A percentile compares a stretch with the other conserved stretches of the same genome.
Evolutionary conservation across 2,797 vertebrate genomes (phyloP).

Genomic region (Morelia viridis): DNA sequence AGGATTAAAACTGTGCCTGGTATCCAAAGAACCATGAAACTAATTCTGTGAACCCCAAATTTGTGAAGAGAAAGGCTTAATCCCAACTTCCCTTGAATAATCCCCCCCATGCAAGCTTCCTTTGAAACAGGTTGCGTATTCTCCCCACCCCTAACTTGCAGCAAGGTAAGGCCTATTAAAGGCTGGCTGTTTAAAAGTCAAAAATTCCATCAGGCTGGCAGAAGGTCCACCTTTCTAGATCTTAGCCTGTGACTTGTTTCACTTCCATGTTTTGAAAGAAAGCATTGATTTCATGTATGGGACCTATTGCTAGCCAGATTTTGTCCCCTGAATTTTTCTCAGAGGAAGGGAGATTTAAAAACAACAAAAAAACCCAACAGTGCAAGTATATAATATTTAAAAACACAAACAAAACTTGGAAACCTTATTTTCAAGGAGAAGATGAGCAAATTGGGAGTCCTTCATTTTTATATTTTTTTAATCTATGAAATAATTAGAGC

Average conservation of each 20-base stretch:
- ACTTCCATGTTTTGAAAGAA: too few relatives aligned
- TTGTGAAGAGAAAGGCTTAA: too few relatives aligned
- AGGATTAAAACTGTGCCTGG: too few relatives aligned
- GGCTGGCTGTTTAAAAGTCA: neutral
- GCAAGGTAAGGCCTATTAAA: neutral
- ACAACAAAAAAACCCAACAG: slow-evolving; percentile 4
- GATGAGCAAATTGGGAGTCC: neutral
- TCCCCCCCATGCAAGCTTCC: neutral
- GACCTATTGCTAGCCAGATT: slow-evolving; percentile 33
- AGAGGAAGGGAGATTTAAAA: neutral
- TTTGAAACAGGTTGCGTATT: neutral
- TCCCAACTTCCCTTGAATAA: neutral
- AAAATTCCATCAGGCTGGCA: neutral
- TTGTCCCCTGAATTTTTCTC: slow-evolving; percentile 33
- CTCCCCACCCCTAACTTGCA: neutral
- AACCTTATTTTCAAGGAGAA: neutral
- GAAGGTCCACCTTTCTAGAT: neutral
- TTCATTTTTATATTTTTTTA: neutral
- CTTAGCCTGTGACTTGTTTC: neutral
- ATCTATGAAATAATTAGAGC: neutral
- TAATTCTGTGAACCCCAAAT: neutral
- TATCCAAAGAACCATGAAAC: neutral
- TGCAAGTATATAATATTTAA: neutral
- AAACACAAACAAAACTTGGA: neutral
- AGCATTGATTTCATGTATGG: neutral